Base-by-base conservation (phyloP, 2,113 vertebrate genomes). In the Leptocoma aspasia region DNA sequence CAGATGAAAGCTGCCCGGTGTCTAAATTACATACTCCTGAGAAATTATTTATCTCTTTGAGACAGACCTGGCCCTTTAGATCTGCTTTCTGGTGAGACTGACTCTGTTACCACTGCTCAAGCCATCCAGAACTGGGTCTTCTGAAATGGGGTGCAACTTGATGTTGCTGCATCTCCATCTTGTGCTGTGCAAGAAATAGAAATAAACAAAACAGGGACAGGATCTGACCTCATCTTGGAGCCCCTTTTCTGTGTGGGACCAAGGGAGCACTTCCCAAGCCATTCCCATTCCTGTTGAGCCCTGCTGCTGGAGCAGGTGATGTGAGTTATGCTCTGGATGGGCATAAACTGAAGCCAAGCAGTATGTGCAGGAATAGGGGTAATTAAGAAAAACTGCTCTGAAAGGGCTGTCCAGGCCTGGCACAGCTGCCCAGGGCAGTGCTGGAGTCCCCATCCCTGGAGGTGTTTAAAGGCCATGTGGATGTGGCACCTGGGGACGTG, bases 401-500 rank as follows among this genome's bases (percentile, higher is more conserved):
- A 61, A 54, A 61, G 21, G 1, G 2, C 0, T 69, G 11, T 16
- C 47, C 47, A 68, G 45, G 13, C 61, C 53, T 68, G n/a, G 11
- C n/a, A 18, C 2, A 44, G 15, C 28, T 73, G 8, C 20, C 33
- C 44, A 13, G 21, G 47, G 11, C 12, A 54, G 21, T 15, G 21
- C 0, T 23, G 30, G 26, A 33, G 7, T 33, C 26, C 19, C 26
- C 41, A 23, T 5, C 26, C 31, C 12, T 11, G 14, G 5, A 27
- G 10, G 8, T 5, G 0, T 27, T 68, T 35, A 19, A 49, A 54
- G 41, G 14, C 30, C 1, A 0, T 7, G 12, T 41, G 45, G 26
- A 35, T 47, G 54, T 69, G n/a, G n/a, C 45, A 41, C 17, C 0
- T 76, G 61, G n/a, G 45, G 17, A 27, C n/a, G 6, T 0, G 30